Base-by-base conservation (phyloP, 2,113 vertebrate species). In the Indicator maculatus region DNA sequence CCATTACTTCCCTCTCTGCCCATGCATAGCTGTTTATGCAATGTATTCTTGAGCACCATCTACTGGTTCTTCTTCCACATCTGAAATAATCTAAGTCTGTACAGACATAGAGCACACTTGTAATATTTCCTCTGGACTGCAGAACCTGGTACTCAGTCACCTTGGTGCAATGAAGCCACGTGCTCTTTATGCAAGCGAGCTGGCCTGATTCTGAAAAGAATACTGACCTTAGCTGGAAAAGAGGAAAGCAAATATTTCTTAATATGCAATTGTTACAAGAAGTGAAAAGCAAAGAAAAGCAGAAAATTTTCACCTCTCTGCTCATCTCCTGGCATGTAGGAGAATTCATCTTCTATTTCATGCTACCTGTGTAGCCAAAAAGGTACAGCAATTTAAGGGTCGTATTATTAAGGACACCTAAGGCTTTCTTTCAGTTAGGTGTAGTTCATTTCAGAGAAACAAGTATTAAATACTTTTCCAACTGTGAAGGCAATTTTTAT, bases 1-100 rank as follows among this genome's bases (percentile, higher is more conserved):
- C 38, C 17, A 16, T 71, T 80, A 17, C 11, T 61, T 33, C 13
- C 45, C 33, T 58, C 41, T 64, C 8, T 0, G 64, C 33, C 65
- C 39, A 50, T 26, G 16, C 7, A 64, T 50, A 36, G 12, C 11
- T 41, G 36, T 56, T 80, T 74, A 93, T 83, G 87, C 87, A 88
- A 53, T 67, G 11, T 95, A 53, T 94, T 97, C 85, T 95, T 91
- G 79, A 97, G 94, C 93, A 86, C 95, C 94, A 95, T 96, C 96
- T 97, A 47, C 94, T 97, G 96, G 95, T 44, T 50, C 63, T 50
- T 39, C 20, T 93, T 86, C 26, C 30, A 58, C 30, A 60, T 86
- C 26, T 44, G 8, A 93, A 88, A 66, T 41, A 76, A 76, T 1
- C 27, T 47, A 31, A 27, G 63, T 30, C 30, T 59, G 6, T 33